These are phyloP conservation scores for Mallotus villosus DNA, from an alignment of 2,797 vertebrate genomes.

Conservation along the genomic window DNA sequence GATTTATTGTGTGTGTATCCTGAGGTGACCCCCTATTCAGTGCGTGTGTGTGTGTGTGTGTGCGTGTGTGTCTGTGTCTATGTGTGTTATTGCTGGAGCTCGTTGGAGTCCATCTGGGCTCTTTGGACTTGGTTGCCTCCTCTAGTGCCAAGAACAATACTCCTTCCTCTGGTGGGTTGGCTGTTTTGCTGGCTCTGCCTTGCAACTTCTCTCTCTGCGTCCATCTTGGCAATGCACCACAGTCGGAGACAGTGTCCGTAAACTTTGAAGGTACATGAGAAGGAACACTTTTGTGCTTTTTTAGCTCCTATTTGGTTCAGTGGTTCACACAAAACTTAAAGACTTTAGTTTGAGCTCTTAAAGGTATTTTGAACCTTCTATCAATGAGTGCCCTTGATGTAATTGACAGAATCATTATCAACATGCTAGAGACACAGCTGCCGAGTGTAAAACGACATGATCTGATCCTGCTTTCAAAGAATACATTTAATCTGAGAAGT, in stretches of 20 bases:
- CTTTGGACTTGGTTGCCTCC: conserved; percentile 57
- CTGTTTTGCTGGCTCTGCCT: conserved; percentile 53
- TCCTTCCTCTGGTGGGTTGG: conserved; percentile 59
- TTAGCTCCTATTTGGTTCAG: conserved; percentile 5
- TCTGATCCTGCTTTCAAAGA: too few relatives aligned
- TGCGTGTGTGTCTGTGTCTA: conserved; percentile 47
- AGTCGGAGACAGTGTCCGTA: conserved; percentile 37
- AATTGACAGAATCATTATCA: too few relatives aligned
- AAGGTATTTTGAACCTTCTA: too few relatives aligned
- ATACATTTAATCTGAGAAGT: too few relatives aligned
- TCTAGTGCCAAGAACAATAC: conserved; percentile 69
- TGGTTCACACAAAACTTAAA: neutral
- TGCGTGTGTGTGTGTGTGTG: conserved; percentile 25
- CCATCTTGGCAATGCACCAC: conserved; percentile 39
- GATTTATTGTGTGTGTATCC: conserved; percentile 65
- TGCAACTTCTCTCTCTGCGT: conserved; percentile 48
- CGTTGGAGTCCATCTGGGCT: conserved; percentile 66
- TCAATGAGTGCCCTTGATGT: too few relatives aligned
- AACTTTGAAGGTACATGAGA: conserved; percentile 32
- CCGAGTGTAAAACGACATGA: too few relatives aligned
- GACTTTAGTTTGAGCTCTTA: neutral
- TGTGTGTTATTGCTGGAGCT: conserved; percentile 64
- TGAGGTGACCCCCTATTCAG: conserved; percentile 60
- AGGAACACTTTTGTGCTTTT: conserved; percentile 38
- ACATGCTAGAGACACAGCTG: too few relatives aligned